Percentiles rank a stretch among this genome's conserved stretches.
Conservation (phyloP, 2,797 vertebrate genomes). For the Poliocrania exsul region DNA sequence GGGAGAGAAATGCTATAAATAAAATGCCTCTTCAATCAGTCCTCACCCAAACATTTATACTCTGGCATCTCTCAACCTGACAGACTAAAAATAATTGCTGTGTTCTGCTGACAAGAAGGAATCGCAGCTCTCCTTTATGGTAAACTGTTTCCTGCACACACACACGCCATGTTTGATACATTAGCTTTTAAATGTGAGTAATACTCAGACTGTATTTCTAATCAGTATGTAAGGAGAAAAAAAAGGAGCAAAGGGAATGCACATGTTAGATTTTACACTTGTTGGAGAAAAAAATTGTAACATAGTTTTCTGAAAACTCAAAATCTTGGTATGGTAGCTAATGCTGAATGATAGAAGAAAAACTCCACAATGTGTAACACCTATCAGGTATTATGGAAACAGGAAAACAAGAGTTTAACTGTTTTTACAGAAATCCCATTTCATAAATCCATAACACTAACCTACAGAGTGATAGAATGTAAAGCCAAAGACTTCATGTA, state of each 20-base stretch:
- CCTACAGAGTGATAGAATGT: background rate
- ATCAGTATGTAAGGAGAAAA: background rate
- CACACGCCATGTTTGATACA: background rate
- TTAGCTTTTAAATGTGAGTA: background rate
- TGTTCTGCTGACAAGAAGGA: background rate
- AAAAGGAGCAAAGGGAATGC: background rate
- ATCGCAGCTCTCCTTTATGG: background rate
- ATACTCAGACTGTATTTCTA: background rate
- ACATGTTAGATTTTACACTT: background rate
- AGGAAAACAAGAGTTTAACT: background rate
- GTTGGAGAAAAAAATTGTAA: background rate
- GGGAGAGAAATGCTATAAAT: background rate
- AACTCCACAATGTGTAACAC: background rate
- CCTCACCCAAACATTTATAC: background rate
- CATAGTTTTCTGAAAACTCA: background rate
- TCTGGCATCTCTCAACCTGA: background rate
- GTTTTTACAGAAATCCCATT: background rate
- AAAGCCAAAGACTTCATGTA: background rate
- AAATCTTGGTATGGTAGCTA: background rate
- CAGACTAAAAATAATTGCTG: background rate
- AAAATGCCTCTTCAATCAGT: background rate
- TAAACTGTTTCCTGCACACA: background rate
- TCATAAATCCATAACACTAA: background rate
- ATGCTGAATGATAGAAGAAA: background rate
- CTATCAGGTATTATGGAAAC: background rate